phyloP scores from a whole-genome alignment of 37 sponge, comb jelly and placozoan genomes.

The Cliona cf. orientalis region DNA sequence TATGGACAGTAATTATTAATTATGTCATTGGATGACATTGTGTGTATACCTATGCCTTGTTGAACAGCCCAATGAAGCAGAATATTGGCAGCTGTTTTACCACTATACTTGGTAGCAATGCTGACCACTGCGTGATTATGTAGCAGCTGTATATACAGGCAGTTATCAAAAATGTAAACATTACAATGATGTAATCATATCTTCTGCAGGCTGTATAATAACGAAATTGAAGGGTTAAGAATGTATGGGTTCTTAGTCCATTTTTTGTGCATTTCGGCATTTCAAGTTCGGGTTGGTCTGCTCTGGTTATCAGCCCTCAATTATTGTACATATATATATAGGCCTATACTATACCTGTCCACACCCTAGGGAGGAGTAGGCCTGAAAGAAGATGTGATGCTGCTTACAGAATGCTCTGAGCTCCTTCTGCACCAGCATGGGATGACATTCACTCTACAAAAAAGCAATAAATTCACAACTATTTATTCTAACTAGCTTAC shows the following conservation, averaged over 20 bases:
- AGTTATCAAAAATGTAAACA: neutral
- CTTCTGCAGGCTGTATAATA: neutral
- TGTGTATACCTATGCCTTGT: constrained; percentile 51
- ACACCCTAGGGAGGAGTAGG: constrained; percentile 68
- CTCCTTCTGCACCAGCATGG: constrained; percentile 46
- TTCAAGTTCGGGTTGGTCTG: neutral
- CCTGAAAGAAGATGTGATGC: constrained; percentile 63
- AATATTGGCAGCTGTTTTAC: constrained; percentile 59
- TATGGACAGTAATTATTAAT: neutral
- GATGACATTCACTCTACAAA: constrained; percentile 70
- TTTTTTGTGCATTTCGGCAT: neutral
- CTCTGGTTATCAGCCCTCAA: neutral
- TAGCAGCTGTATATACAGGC: constrained; percentile 20
- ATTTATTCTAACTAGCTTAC: constrained; percentile 4
- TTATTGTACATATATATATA: neutral
- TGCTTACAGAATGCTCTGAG: constrained; percentile 39
- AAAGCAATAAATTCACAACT: neutral
- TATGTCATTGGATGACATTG: neutral
- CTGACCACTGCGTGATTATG: constrained; percentile 1
- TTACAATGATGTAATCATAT: neutral
- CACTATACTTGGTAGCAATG: constrained; percentile 32
- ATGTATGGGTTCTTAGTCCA: neutral
- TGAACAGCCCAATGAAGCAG: constrained; percentile 71
- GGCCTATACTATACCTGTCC: constrained; percentile 52
- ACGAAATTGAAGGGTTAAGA: neutral